Percentiles rank a stretch among this genome's conserved stretches.
These are phyloP conservation scores for Alligator mississippiensis DNA, from an alignment of 2,113 vertebrate genomes.

Conservation along the genomic window DNA sequence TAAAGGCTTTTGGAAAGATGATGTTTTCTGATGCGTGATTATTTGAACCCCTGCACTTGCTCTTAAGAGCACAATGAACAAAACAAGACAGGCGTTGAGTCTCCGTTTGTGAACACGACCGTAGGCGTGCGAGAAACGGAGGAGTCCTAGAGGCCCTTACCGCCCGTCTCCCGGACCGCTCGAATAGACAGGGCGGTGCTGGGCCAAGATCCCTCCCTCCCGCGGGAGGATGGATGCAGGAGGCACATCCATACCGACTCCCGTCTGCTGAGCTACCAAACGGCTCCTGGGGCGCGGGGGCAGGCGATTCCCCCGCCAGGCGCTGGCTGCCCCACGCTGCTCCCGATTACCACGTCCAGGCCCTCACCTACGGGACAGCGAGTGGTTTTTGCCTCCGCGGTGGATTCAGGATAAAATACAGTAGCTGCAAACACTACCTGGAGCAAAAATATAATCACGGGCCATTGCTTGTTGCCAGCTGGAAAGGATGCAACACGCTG, in stretches of 20 bases:
- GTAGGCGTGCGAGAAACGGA: rapidly evolving
- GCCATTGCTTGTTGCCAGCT: not conserved
- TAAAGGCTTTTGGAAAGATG: not conserved
- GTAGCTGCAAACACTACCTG: not conserved
- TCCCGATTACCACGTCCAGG: not conserved
- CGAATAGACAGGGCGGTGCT: rapidly evolving
- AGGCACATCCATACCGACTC: too few species aligned
- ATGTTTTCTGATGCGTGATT: not conserved
- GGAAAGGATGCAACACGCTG: constrained; percentile 2
- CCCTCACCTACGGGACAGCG: not conserved
- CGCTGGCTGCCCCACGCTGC: not conserved
- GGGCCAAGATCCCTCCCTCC: rapidly evolving
- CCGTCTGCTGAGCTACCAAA: not conserved
- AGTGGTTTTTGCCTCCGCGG: not conserved
- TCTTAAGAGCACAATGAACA: not conserved
- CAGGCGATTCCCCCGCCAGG: not conserved
- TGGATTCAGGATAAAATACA: not conserved
- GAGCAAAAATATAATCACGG: not conserved
- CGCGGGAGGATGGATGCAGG: not conserved
- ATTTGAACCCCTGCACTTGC: not conserved
- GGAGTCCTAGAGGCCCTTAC: rapidly evolving
- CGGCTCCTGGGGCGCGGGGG: not conserved
- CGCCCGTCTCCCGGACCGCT: not conserved
- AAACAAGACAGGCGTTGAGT: not conserved
- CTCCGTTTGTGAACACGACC: not conserved